Evolutionary conservation across 2,888 invertebrate genomes (phyloP).

Genomic region (Pegoplata infirma): DNA sequence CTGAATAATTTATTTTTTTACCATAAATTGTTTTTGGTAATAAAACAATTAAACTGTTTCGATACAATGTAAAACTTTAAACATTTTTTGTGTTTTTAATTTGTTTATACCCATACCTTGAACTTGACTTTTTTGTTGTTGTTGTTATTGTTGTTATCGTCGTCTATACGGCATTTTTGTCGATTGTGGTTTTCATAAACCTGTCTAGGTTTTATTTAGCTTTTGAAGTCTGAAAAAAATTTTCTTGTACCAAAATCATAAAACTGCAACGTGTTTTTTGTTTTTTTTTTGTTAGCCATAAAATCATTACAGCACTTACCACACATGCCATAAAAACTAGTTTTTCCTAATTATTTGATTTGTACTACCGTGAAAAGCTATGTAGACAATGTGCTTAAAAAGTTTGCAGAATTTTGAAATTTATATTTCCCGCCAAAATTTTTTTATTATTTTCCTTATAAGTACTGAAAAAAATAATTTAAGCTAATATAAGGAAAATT

Average conservation of each 20-base stretch:
- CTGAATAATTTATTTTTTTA: neutral
- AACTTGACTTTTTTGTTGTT: constrained; percentile 49
- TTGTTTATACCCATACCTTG: constrained; percentile 44
- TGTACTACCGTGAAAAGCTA: neutral
- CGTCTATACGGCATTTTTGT: neutral
- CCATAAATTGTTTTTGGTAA: neutral
- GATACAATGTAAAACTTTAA: neutral
- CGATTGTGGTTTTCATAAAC: constrained; percentile 24
- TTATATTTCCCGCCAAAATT: too few relatives aligned
- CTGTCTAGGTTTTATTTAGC: constrained; percentile 11
- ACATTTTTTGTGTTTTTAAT: too few relatives aligned
- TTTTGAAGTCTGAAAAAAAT: constrained; percentile 31
- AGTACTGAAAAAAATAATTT: too few relatives aligned
- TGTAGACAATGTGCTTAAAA: too few relatives aligned
- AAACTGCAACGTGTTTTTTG: constrained; percentile 22
- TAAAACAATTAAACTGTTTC: neutral
- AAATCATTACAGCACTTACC: constrained; percentile 44
- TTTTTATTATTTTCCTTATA: too few relatives aligned
- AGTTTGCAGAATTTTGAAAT: too few relatives aligned
- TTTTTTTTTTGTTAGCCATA: constrained; percentile 18
- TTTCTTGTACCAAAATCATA: constrained; percentile 2
- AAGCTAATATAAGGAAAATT: too few relatives aligned
- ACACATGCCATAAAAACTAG: constrained; percentile 21
- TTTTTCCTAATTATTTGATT: constrained; percentile 11
- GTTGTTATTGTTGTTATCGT: neutral